Base-by-base conservation (phyloP, 2,888 invertebrate species). In the Thera obeliscata region DNA sequence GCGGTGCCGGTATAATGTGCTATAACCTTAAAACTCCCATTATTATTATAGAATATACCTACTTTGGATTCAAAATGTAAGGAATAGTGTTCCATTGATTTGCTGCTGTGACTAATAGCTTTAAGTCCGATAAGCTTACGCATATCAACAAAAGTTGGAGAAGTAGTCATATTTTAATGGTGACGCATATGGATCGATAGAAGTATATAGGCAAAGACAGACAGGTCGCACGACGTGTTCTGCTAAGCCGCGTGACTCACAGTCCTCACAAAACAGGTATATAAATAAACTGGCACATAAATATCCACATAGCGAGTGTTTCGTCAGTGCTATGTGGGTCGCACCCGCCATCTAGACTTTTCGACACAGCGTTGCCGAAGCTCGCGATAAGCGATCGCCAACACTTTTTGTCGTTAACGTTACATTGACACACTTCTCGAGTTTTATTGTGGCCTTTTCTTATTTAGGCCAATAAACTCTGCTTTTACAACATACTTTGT, bases 291-390 rank as follows among this genome's bases (percentile, higher is more conserved):
- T 77, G 72, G 75, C 69, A 77, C 77, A 78, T 76, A 78, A 75
- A 80, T 76, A 80, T 77, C 79, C 78, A 79, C 78, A 83, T 78
- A 80, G 77, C 69, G 75, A 78, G 78, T 81, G 81, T 87, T 88
- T 87, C 87, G 84, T 84, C 84, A 87, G 80, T 72, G 78, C 78
- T 76, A 87, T 86, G 87, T 89, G 79, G 88, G 88, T 87, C 83
- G 77, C 81, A 81, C 78, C 81, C 81, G 78, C 74, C 79, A 77
- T 84, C 84, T 86, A 87, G 85, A 85, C 78, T 87, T 87, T 88
- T 87, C 87, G 85, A 87, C 86, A 84, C 76, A 81, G 82, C 80
- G 78, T 76, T 77, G 82, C 77, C 73, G 73, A 73, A 75, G 71
- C 77, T 72, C 73, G 77, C 80, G 83, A 81, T 82, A 82, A 82